These are phyloP conservation scores for Lophotis ruficrista DNA, from an alignment of 2,113 vertebrate genomes.

Conservation along the genomic window DNA sequence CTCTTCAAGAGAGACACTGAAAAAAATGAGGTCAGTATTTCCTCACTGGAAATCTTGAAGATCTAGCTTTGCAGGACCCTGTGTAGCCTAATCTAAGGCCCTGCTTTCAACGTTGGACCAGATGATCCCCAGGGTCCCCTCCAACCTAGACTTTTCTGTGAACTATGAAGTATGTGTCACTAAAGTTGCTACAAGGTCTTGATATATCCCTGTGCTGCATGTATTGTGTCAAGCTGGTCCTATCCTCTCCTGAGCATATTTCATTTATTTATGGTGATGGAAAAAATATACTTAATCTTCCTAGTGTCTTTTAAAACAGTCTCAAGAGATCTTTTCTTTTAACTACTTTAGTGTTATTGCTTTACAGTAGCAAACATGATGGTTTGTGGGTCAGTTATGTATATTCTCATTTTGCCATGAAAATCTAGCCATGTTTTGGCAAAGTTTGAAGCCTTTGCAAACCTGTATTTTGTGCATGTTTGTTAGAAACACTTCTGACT, in stretches of 20 bases:
- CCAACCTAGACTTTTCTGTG: not conserved
- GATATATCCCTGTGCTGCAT: not conserved
- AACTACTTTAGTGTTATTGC: not conserved
- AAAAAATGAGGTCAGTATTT: not conserved
- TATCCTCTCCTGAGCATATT: not conserved
- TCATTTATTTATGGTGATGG: not conserved
- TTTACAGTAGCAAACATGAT: not conserved
- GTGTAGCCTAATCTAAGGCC: not conserved
- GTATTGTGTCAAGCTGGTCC: not conserved
- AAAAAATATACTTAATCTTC: not conserved
- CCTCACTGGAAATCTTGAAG: not conserved
- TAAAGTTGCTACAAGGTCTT: not conserved
- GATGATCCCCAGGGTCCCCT: not conserved
- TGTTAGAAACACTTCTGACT: not conserved
- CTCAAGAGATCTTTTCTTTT: not conserved
- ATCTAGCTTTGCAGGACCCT: not conserved
- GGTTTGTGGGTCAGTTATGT: not conserved
- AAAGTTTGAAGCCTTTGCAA: not conserved
- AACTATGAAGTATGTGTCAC: not conserved
- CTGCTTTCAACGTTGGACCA: not conserved
- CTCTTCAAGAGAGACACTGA: not conserved
- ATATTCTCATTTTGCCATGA: not conserved
- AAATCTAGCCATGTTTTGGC: not conserved
- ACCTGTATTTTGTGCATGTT: not conserved
- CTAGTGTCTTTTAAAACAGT: not conserved